These are phyloP conservation scores for Campylorhamphus procurvoides DNA, from an alignment of 2,113 vertebrate genomes.

Conservation along the genomic window DNA sequence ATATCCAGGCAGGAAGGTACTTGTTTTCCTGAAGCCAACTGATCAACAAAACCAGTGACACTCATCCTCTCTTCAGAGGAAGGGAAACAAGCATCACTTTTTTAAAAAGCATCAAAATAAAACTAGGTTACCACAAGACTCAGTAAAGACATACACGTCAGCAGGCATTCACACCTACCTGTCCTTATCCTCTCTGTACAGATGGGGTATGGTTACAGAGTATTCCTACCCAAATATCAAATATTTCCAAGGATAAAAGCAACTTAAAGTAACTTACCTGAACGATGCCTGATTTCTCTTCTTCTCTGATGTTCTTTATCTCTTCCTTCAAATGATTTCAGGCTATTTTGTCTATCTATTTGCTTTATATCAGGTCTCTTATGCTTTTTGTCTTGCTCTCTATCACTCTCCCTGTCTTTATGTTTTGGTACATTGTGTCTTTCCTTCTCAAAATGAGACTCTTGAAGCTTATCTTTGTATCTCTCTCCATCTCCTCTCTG, in stretches of 20 bases:
- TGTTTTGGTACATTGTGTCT: conserved; percentile 39
- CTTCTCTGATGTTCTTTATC: conserved; percentile 38
- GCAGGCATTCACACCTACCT: neutral
- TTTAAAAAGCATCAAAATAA: neutral
- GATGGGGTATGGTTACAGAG: neutral
- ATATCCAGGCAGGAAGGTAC: neutral
- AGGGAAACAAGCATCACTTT: neutral
- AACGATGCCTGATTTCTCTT: conserved; percentile 27
- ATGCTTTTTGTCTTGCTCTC: conserved; percentile 28
- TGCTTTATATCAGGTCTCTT: conserved; percentile 33
- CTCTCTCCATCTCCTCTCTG: neutral
- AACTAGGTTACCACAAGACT: neutral
- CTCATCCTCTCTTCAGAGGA: neutral
- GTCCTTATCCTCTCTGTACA: neutral
- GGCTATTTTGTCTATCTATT: neutral
- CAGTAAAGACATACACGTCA: neutral
- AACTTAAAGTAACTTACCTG: conserved; percentile 43
- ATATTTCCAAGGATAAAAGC: neutral
- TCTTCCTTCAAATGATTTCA: neutral
- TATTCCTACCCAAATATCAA: neutral
- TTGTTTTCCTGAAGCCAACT: neutral
- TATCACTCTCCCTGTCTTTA: conserved; percentile 11
- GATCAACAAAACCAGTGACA: neutral
- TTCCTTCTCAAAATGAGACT: conserved; percentile 26
- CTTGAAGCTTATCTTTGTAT: neutral